Conservation (phyloP, 2,888 invertebrate genomes). For the Bembecia ichneumoniformis region DNA sequence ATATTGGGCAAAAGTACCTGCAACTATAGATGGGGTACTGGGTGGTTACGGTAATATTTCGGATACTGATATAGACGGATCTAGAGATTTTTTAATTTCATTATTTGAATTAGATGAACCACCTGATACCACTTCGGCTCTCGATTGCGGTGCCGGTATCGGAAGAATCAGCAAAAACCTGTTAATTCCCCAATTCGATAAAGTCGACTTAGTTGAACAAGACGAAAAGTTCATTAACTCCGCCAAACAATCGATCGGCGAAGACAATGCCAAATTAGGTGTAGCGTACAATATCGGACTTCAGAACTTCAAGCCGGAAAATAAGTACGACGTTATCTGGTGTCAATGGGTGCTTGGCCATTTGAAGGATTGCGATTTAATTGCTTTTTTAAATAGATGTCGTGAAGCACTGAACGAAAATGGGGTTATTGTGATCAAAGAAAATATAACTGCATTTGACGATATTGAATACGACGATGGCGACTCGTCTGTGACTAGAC, state of each 20-base stretch:
- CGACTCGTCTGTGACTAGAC: slow-evolving; percentile 93
- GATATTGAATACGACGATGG: slow-evolving; percentile 80
- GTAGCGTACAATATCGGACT: slow-evolving; percentile 79
- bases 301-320: slow-evolving; percentile 86
- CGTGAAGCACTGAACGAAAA: slow-evolving; percentile 45
- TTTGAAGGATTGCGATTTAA: slow-evolving; percentile 86
- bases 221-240: slow-evolving; percentile 85
- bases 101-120: slow-evolving; percentile 46
- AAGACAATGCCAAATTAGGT: slow-evolving; percentile 73
- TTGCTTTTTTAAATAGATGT: slow-evolving; percentile 79
- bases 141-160: slow-evolving; percentile 98
- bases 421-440: slow-evolving; percentile 49
- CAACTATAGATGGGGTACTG: slow-evolving; percentile 93
- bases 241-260: slow-evolving; percentile 69
- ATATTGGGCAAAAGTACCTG: slow-evolving; percentile 90
- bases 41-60: slow-evolving; percentile 94
- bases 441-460: slow-evolving; percentile 83
- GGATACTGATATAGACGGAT: slow-evolving; percentile 88
- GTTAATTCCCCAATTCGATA: slow-evolving; percentile 83
- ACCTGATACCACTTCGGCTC: slow-evolving; percentile 75
- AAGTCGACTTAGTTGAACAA: slow-evolving; percentile 93
- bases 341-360: slow-evolving; percentile 96
- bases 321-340: slow-evolving; percentile 94
- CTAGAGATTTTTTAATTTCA: slow-evolving; percentile 80
- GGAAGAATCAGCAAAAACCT: slow-evolving; percentile 92